These are phyloP conservation scores for Tretioscincus oriximinensis DNA, from an alignment of 2,113 vertebrate species.

Conservation along the genomic window DNA sequence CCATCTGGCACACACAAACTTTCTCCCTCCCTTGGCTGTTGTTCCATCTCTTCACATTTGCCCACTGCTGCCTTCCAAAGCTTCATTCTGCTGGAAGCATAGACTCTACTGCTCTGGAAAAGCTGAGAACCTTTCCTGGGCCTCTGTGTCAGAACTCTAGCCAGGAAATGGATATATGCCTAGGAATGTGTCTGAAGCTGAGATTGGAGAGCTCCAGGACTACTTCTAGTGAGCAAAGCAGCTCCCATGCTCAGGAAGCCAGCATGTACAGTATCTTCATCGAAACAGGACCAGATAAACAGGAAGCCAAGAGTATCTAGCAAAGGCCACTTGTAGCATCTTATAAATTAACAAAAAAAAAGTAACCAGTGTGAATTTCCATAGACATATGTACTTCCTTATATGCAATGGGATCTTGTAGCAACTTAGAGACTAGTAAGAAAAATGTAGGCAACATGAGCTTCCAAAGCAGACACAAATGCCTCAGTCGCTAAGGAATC, in stretches of 20 bases:
- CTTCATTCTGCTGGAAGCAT: background rate
- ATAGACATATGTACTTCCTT: too few relatives aligned
- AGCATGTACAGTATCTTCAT: background rate
- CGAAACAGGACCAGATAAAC: background rate
- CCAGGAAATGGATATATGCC: background rate
- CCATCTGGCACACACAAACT: background rate
- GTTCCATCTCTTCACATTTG: background rate
- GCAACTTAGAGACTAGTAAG: too few relatives aligned
- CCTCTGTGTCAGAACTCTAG: background rate
- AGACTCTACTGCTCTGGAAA: background rate
- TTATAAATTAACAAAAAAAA: too few relatives aligned
- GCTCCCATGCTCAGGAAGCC: background rate
- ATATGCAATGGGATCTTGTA: too few relatives aligned
- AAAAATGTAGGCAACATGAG: too few relatives aligned
- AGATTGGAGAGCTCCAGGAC: slow-evolving; percentile 18
- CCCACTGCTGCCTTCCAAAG: background rate
- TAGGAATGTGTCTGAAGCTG: slow-evolving; percentile 21
- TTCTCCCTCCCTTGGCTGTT: background rate
- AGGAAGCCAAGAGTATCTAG: too few relatives aligned
- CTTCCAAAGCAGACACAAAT: too few relatives aligned
- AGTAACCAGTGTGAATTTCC: too few relatives aligned
- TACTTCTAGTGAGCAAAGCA: background rate
- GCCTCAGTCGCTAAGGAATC: too few relatives aligned
- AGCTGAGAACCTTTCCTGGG: background rate
- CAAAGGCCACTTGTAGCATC: too few relatives aligned